A percentile compares a stretch with the other conserved stretches of the same genome.
Conservation (phyloP, 2,888 invertebrate genomes). For the Microctonus hyperodae region DNA sequence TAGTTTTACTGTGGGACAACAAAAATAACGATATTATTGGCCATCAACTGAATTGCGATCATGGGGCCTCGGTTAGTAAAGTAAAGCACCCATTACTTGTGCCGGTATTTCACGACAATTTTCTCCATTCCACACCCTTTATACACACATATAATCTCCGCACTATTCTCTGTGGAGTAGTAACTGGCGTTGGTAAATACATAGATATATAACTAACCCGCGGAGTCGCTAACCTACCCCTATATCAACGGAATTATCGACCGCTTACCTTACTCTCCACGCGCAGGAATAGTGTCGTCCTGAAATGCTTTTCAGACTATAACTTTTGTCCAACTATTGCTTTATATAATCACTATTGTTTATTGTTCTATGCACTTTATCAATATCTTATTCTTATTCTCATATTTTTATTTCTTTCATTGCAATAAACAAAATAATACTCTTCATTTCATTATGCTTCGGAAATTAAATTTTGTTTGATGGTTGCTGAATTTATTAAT, state of each 20-base stretch:
- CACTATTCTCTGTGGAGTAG: not conserved
- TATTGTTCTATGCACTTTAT: not conserved
- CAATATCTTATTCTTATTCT: not conserved
- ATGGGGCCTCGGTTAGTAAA: not conserved
- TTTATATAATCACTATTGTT: not conserved
- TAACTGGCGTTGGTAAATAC: constrained; percentile 6
- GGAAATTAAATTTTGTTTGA: not conserved
- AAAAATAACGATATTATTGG: not conserved
- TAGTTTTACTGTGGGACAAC: not conserved
- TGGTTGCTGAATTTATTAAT: not conserved
- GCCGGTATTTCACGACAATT: constrained; percentile 13
- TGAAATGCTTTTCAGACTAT: not conserved
- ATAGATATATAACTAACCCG: constrained; percentile 14
- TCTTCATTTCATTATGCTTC: not conserved
- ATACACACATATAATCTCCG: not conserved
- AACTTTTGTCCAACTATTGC: not conserved
- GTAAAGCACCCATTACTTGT: constrained; percentile 1
- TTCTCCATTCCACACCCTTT: not conserved
- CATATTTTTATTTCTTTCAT: not conserved
- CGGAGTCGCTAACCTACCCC: constrained; percentile 42
- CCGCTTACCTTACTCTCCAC: constrained; percentile 27
- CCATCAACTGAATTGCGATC: not conserved
- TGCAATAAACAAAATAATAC: too few species aligned
- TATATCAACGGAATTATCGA: constrained; percentile 43
- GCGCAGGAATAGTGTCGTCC: constrained; percentile 30